Base-by-base conservation (phyloP, 1,140 invertebrate species). In the Gonioctena quinquepunctata region DNA sequence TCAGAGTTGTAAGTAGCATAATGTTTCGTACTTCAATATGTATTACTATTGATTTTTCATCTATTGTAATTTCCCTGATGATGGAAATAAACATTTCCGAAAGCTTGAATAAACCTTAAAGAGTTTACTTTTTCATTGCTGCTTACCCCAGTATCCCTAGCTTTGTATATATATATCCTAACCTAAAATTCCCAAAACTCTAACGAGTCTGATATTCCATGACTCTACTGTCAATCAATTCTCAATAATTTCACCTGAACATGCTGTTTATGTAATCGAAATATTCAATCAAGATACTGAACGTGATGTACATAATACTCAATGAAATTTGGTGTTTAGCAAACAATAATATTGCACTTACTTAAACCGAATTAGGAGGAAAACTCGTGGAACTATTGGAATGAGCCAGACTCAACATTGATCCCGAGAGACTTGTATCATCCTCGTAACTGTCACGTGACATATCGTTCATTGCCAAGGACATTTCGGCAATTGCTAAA, bases 351-450 rank as follows among this genome's bases (percentile, higher is more conserved):
- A 66, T 54, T 23, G 48, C 23, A 25, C 49, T 66, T 74, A 78
- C 73, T 78, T n/a, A 78, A 71, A 94, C 91, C 85, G 92, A 93
- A 84, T 91, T 92, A 81, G 92, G 92, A 79, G 92, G 92, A 85
- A 94, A 94, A 84, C 91, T 93, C 79, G 92, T 93, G 73, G 93
- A 95, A 85, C 93, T 96, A 89, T 95, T 96, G 88, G 93, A 95
- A 87, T 95, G 93, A 72, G 93, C 94, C 83, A 97, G 88, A 86
- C 94, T 96, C 79, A 97, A 89, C 92, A 96, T 94, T 73, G 94
- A 96, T 75, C 96, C 96, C 48, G 94, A 95, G 68, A 97, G 88
- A 81, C 94, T 95, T 80, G 92, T 90, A 84, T 96, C 95, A 82
- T 94, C 92, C 73, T 95, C 94, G 85, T 92, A 94, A 76, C 89